Evolutionary conservation across 2,797 vertebrate genomes (phyloP).

Genomic region (Caiman crocodilus): DNA sequence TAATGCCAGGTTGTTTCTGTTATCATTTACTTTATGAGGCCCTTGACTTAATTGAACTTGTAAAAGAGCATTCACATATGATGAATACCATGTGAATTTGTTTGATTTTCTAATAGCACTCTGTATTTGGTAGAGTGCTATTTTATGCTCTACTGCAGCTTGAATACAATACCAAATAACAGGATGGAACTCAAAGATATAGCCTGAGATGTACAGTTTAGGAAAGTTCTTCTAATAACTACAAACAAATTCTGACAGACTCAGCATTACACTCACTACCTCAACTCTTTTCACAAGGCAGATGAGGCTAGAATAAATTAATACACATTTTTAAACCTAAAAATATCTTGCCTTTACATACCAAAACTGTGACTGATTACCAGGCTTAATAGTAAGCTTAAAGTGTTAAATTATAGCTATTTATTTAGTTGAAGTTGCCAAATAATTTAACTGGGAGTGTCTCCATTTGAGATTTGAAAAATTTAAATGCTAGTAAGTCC

Average conservation of each 20-base stretch:
- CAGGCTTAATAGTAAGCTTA: background rate
- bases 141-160: background rate
- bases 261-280: background rate
- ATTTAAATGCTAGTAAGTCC: background rate
- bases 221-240: background rate
- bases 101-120: background rate
- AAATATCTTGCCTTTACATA: background rate
- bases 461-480: constrained; percentile 3
- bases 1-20: background rate
- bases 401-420: background rate
- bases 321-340: background rate
- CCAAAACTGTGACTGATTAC: background rate
- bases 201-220: background rate
- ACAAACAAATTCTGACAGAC: background rate
- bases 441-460: background rate
- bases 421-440: constrained; percentile 26
- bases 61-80: background rate
- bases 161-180: background rate
- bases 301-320: background rate
- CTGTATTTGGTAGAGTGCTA: background rate
- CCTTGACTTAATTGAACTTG: background rate
- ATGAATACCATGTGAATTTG: background rate
- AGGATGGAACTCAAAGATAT: background rate
- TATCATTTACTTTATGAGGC: background rate
- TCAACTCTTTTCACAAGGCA: background rate